Conservation (phyloP, 2,797 vertebrate species). For the Meriones psammophilus region DNA sequence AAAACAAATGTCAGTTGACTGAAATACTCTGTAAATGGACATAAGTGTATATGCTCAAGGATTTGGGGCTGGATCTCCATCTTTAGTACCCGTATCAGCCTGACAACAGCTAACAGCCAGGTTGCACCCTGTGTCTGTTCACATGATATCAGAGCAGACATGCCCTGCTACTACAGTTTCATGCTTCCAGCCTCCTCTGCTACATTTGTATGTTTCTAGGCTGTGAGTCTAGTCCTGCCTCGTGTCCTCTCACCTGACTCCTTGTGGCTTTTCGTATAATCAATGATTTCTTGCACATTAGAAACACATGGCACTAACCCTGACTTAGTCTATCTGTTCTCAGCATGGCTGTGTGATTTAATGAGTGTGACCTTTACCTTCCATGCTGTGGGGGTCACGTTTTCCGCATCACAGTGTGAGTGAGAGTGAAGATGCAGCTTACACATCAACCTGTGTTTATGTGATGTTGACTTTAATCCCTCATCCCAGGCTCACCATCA, state of each 20-base stretch:
- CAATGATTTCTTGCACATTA: not conserved
- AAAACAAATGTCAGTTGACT: not conserved
- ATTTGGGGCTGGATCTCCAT: not conserved
- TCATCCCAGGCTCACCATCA: slow-evolving; percentile 54
- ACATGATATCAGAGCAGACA: not conserved
- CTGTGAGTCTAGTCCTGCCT: not conserved
- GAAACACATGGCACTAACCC: not conserved
- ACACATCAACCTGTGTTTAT: rapidly evolving
- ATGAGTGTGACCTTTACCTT: not conserved
- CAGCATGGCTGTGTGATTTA: not conserved
- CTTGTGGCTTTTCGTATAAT: not conserved
- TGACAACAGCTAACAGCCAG: too few relatives aligned
- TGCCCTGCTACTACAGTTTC: not conserved
- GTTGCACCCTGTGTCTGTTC: not conserved
- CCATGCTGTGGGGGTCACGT: not conserved
- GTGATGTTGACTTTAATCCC: not conserved
- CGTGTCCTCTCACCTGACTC: too few relatives aligned
- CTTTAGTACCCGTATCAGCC: too few relatives aligned
- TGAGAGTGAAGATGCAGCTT: rapidly evolving
- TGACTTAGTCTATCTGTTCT: not conserved
- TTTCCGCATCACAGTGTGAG: not conserved
- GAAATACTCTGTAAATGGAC: not conserved
- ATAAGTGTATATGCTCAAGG: not conserved
- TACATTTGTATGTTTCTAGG: not conserved
- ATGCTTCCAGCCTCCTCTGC: not conserved